Base-by-base conservation (phyloP, 2,113 vertebrate species). In the Oncorhynchus masou region DNA sequence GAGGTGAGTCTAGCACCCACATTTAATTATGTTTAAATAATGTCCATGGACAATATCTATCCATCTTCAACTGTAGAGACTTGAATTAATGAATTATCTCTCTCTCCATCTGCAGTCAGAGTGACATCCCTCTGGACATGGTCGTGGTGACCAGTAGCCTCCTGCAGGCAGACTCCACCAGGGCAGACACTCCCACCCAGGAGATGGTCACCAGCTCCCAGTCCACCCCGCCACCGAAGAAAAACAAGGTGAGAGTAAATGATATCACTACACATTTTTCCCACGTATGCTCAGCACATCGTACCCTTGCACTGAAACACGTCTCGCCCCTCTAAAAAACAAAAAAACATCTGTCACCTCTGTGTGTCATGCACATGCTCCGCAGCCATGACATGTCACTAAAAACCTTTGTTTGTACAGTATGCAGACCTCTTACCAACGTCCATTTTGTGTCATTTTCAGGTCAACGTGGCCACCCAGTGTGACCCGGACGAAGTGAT, bases 401-500 rank as follows among this genome's bases (percentile, higher is more conserved):
- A 45, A 45, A 45, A 45, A 45, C 39, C n/a, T 13, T n/a, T 12
- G 24, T 67, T 2, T 31, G 4, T 67, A 19, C 25, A 29, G 25
- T 19, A 12, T 13, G 25, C 24, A 27, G 9, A 13, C 64, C 25
- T 25, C 29, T 68, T 68, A 68, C 67, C 29, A 22, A 45, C 2
- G 9, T 45, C 39, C 2, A 45, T 45, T 45, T 45, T 45, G 9
- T 45, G 66, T 27, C 85, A 34, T 82, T 73, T 73, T 3, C 92
- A 97, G 96, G 92, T 92, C 70, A 93, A 94, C 45, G 95, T 94
- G 80, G 93, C 94, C 39, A 97, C 96, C 0, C 96, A 97, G 88
- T 96, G 94, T 34, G 95, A 97, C 83, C 96, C 96, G 0, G 93
- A 94, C 4, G 96, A 96, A 87, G 93, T 97, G 88, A 96, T 97